Evolutionary conservation across 2,888 invertebrate genomes (phyloP).

Genomic region (Sipha maydis): DNA sequence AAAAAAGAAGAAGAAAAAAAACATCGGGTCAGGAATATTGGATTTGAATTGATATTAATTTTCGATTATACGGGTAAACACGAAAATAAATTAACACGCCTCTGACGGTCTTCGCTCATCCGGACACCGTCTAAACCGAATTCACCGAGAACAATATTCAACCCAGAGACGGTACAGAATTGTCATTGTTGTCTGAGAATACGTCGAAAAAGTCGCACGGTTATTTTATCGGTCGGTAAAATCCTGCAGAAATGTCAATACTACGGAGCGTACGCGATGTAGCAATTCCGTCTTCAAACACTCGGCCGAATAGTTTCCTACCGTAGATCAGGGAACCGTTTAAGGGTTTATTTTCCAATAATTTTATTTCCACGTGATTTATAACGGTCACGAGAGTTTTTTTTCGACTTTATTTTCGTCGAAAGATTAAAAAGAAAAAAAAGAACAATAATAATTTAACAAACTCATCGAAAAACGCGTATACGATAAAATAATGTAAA

Average conservation of each 20-base stretch:
- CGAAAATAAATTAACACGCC: too few species aligned
- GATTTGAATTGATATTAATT: neutral
- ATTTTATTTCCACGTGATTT: neutral
- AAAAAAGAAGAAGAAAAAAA: neutral
- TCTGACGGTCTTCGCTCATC: too few species aligned
- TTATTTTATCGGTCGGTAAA: too few species aligned
- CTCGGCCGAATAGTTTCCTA: slow-evolving; percentile 30
- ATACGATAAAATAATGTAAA: neutral
- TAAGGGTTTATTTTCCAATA: slow-evolving; percentile 17
- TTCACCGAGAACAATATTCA: too few species aligned
- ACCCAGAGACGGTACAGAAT: too few species aligned
- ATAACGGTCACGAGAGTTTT: neutral
- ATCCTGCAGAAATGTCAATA: too few species aligned
- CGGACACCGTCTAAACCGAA: too few species aligned
- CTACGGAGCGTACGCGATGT: neutral
- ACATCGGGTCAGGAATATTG: neutral
- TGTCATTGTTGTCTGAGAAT: too few species aligned
- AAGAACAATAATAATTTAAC: too few species aligned
- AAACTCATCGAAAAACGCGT: neutral
- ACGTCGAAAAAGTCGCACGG: too few species aligned
- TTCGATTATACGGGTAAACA: neutral
- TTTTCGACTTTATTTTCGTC: neutral
- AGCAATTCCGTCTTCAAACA: slow-evolving; percentile 35
- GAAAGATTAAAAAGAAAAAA: slow-evolving; percentile 35
- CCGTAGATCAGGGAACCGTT: slow-evolving; percentile 3